These are phyloP conservation scores for Lissonota sp. DNA, from an alignment of 2,888 invertebrate genomes.

Conservation along the genomic window DNA sequence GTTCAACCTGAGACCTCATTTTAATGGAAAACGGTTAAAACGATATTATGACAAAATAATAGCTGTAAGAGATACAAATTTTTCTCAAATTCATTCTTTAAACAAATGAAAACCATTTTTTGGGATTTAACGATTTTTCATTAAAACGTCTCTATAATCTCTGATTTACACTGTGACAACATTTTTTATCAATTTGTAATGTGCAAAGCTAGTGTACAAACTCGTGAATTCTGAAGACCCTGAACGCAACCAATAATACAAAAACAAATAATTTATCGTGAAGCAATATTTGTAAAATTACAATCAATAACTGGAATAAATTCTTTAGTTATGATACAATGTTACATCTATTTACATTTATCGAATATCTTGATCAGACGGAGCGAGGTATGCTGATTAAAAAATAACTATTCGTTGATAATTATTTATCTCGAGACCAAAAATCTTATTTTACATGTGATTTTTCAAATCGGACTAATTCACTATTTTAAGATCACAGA, in stretches of 20 bases:
- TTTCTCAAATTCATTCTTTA: too few species aligned
- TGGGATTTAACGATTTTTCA: too few species aligned
- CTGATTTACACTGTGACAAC: neutral
- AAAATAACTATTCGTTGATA: conserved; percentile 6
- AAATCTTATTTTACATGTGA: conserved; percentile 6
- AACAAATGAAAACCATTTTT: too few species aligned
- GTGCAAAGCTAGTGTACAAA: neutral
- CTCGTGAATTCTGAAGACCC: neutral
- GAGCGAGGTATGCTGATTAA: neutral
- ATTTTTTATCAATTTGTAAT: neutral
- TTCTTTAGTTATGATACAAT: conserved; percentile 1
- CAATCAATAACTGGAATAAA: neutral
- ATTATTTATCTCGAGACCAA: neutral
- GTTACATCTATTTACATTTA: conserved; percentile 46
- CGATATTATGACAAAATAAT: too few species aligned
- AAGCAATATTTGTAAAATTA: neutral
- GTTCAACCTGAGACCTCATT: neutral
- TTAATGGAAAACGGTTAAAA: too few species aligned
- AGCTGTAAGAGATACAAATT: too few species aligned
- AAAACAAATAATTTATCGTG: neutral
- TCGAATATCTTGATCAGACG: conserved; percentile 21
- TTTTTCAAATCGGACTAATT: conserved; percentile 37
- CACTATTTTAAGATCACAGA: conserved; percentile 61
- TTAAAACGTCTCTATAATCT: neutral
- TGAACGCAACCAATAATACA: neutral